phyloP scores from a whole-genome alignment of 2,888 invertebrate species.

The Drosophila setosimentum region DNA sequence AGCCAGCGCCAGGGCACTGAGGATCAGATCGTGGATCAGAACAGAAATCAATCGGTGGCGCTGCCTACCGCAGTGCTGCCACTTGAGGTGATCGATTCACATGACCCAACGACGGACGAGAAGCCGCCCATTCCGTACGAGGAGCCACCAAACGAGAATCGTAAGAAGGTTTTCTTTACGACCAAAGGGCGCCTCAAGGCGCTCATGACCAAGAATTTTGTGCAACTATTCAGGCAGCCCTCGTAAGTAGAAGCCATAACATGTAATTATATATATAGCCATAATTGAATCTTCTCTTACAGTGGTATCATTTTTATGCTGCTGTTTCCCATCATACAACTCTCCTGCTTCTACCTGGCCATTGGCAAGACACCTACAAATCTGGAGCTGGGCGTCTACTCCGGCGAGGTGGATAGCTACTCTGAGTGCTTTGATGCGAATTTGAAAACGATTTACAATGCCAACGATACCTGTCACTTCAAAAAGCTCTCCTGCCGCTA shows the following conservation, averaged over 20 bases:
- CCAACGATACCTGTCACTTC: constrained; percentile 86
- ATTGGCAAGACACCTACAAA: constrained; percentile 91
- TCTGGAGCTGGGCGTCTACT: constrained; percentile 91
- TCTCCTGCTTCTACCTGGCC: constrained; percentile 91
- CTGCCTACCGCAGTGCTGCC: constrained; percentile 70
- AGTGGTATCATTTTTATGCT: constrained; percentile 93
- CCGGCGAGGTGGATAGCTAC: constrained; percentile 89
- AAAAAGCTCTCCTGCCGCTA: constrained; percentile 88
- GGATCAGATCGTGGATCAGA: constrained; percentile 72
- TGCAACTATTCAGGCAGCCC: constrained; percentile 90
- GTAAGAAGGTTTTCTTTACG: constrained; percentile 81
- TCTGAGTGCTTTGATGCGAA: constrained; percentile 84
- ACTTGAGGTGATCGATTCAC: constrained; percentile 78
- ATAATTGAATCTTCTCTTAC: constrained; percentile 41
- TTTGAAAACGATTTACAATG: constrained; percentile 84
- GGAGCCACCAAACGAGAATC: constrained; percentile 70
- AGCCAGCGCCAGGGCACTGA: constrained; percentile 87
- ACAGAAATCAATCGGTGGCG: constrained; percentile 46
- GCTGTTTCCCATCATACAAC: constrained; percentile 92
- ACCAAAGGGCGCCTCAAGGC: constrained; percentile 87
- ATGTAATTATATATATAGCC: not conserved
- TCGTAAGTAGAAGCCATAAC: constrained; percentile 86
- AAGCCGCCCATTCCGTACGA: constrained; percentile 66
- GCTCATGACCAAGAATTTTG: constrained; percentile 89
- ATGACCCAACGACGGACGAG: constrained; percentile 55